Evolutionary conservation across 1,140 invertebrate species (phyloP).

Genomic region (Idris sp.): DNA sequence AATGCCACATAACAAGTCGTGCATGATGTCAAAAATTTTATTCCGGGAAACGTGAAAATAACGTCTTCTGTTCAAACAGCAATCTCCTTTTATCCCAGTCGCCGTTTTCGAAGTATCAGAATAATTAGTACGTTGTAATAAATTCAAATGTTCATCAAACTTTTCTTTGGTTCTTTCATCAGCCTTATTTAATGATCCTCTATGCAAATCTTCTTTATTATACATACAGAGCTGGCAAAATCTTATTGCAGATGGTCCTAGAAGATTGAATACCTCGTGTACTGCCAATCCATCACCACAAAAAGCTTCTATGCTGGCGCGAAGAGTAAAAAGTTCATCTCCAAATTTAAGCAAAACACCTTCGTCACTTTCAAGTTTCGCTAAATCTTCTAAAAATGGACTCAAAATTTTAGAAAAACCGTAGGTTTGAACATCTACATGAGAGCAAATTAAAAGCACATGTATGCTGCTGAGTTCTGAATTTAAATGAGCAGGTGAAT

Average conservation of each 20-base stretch:
- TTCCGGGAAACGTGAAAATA: conserved; percentile 47
- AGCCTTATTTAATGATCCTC: not conserved
- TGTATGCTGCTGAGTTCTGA: conserved; percentile 12
- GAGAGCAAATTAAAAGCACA: not conserved
- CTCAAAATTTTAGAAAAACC: not conserved
- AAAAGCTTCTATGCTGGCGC: conserved; percentile 1
- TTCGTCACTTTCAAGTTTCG: conserved; percentile 2
- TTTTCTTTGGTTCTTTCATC: not conserved
- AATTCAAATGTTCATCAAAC: not conserved
- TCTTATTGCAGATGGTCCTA: conserved; percentile 10
- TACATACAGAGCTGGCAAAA: conserved; percentile 15
- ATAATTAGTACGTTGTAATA: conserved; percentile 1
- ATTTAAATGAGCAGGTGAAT: conserved; percentile 18
- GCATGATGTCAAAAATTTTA: conserved; percentile 51
- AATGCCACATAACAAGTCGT: conserved; percentile 41
- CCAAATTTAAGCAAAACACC: conserved; percentile 6
- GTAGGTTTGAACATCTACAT: conserved; percentile 1
- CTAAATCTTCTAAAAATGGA: conserved; percentile 5
- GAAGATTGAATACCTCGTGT: conserved; percentile 12
- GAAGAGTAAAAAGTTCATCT: not conserved
- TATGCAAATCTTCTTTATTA: conserved; percentile 3
- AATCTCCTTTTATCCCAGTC: conserved; percentile 40
- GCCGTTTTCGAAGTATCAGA: not conserved
- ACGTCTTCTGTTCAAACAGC: conserved; percentile 30
- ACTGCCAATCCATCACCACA: conserved; percentile 5